A percentile compares a stretch with the other conserved stretches of the same genome.
phyloP scores from a whole-genome alignment of 2,113 vertebrate genomes.

The Poicephalus gulielmi region DNA sequence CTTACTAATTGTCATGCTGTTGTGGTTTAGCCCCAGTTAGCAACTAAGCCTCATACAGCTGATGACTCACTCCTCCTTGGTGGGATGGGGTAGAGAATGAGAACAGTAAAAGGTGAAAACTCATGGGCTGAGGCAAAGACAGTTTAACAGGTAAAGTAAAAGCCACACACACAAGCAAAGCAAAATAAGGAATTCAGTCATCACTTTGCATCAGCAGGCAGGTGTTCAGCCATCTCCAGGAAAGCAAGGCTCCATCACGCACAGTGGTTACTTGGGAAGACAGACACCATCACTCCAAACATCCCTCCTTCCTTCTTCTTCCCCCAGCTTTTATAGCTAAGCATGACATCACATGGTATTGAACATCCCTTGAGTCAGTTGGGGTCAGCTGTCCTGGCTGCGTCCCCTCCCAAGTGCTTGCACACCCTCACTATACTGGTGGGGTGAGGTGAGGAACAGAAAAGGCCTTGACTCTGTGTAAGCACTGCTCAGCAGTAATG shows the following conservation, averaged over 20 bases:
- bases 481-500: neutral
- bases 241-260: neutral
- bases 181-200: neutral
- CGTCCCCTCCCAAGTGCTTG: accelerated
- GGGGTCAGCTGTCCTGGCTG: neutral
- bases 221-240: neutral
- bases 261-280: neutral
- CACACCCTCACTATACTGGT: neutral
- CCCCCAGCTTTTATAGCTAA: neutral
- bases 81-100: neutral
- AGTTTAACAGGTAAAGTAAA: neutral
- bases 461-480: neutral
- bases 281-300: neutral
- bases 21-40: neutral
- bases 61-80: accelerated
- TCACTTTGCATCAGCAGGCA: neutral
- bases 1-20: neutral
- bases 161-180: neutral
- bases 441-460: neutral
- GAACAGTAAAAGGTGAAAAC: neutral
- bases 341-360: neutral
- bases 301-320: accelerated
- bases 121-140: neutral
- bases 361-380: neutral
- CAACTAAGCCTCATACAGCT: accelerated